Evolutionary conservation across 2,797 vertebrate species (phyloP).

Genomic region (Chromis chromis): DNA sequence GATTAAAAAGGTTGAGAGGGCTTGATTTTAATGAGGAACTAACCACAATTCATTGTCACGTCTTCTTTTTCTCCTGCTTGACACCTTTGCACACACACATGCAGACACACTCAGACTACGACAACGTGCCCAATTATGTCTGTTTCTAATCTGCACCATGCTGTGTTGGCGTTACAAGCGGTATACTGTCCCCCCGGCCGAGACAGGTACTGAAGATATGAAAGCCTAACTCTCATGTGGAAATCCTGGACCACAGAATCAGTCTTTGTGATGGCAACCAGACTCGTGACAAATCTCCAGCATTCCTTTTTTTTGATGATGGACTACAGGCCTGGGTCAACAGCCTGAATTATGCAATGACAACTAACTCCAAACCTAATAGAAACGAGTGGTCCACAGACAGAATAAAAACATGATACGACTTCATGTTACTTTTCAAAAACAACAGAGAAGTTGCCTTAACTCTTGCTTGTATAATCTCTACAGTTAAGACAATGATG

Average conservation of each 20-base stretch:
- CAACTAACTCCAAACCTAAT: conserved; percentile 69
- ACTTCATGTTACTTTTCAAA: conserved; percentile 80
- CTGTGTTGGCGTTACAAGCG: conserved; percentile 27
- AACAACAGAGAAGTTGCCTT: conserved; percentile 87
- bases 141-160: conserved; percentile 27
- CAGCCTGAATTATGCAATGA: conserved; percentile 85
- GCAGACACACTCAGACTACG: conserved; percentile 33
- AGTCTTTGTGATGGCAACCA: conserved; percentile 56
- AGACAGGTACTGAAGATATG: conserved; percentile 36
- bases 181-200: conserved; percentile 22
- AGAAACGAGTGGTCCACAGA: conserved; percentile 61
- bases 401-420: conserved; percentile 63
- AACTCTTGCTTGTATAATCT: conserved; percentile 88
- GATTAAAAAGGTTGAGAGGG: background rate
- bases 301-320: conserved; percentile 68
- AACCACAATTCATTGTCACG: conserved; percentile 13
- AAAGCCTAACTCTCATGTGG: conserved; percentile 38
- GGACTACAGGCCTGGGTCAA: conserved; percentile 71
- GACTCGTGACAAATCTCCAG: conserved; percentile 69
- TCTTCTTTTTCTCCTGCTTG: conserved; percentile 33
- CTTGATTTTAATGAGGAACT: conserved; percentile 4
- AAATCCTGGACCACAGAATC: conserved; percentile 49
- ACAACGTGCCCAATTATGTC: conserved; percentile 26
- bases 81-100: conserved; percentile 17
- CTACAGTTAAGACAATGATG: conserved; percentile 81